Conservation (phyloP, 2,797 vertebrate genomes). For the Oophaga sylvatica region DNA sequence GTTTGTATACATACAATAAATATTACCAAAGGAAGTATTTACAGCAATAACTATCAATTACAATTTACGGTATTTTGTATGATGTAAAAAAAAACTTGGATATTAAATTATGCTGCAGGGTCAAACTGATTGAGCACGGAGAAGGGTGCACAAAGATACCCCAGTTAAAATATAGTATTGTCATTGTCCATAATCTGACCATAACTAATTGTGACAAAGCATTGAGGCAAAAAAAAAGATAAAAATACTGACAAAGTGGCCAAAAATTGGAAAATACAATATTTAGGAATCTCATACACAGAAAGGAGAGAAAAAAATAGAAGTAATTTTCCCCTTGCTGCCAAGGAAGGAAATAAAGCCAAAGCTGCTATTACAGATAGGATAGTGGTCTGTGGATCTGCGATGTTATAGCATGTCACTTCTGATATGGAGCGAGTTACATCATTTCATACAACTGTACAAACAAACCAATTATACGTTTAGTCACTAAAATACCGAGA, state of each 20-base stretch:
- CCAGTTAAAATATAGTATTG: slow-evolving; percentile 3
- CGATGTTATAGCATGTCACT: background rate
- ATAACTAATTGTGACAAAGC: slow-evolving; percentile 43
- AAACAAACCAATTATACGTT: background rate
- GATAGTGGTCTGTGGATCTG: background rate
- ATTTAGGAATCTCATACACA: slow-evolving; percentile 4
- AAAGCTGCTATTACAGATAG: slow-evolving; percentile 16
- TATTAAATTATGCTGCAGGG: background rate
- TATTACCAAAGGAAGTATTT: no score
- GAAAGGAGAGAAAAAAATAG: background rate
- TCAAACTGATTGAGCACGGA: background rate
- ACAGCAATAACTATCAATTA: background rate
- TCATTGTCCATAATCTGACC: slow-evolving; percentile 2
- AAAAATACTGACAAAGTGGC: slow-evolving; percentile 17
- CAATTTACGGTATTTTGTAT: background rate
- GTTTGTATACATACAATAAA: no score
- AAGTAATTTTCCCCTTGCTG: background rate
- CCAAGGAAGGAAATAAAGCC: slow-evolving; percentile 5
- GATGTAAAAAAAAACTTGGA: background rate
- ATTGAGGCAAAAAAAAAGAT: slow-evolving; percentile 32
- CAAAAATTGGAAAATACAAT: slow-evolving; percentile 16
- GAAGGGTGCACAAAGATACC: background rate
- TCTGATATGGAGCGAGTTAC: background rate
- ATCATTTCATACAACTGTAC: background rate
- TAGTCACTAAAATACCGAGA: background rate